These are phyloP conservation scores for Calephelis perditalis DNA, from an alignment of 2,888 invertebrate species.

Conservation along the genomic window DNA sequence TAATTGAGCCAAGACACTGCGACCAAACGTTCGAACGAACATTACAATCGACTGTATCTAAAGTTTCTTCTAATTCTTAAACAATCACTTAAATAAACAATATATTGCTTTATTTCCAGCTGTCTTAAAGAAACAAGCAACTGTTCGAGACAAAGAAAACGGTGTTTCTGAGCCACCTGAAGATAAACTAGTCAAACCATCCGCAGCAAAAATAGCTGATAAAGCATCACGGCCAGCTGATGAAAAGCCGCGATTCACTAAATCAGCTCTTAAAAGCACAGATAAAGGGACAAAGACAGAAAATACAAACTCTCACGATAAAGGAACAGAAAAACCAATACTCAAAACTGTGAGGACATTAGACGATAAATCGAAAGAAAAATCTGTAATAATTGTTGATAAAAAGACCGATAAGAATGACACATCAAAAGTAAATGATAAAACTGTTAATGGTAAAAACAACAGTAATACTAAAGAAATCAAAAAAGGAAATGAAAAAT, in stretches of 20 bases:
- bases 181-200: slow-evolving; percentile 64
- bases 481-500: slow-evolving; percentile 29
- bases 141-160: slow-evolving; percentile 65
- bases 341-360: slow-evolving; percentile 61
- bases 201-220: slow-evolving; percentile 58
- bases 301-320: slow-evolving; percentile 44
- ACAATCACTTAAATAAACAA: no score
- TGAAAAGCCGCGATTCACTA: slow-evolving; percentile 58
- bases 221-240: slow-evolving; percentile 49
- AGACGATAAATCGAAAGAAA: slow-evolving; percentile 65
- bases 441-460: slow-evolving; percentile 33
- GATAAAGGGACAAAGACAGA: slow-evolving; percentile 43
- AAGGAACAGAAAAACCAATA: slow-evolving; percentile 49
- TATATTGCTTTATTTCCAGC: slow-evolving; percentile 45
- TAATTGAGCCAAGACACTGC: no score
- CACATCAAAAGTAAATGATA: slow-evolving; percentile 35
- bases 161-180: slow-evolving; percentile 53
- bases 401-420: slow-evolving; percentile 47
- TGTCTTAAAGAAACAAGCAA: slow-evolving; percentile 63
- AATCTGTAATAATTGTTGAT: slow-evolving; percentile 64
- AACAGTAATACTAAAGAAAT: slow-evolving; percentile 39
- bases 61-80: no score
- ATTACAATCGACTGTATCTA: no score
- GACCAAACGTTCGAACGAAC: no score
- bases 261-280: slow-evolving; percentile 42